Evolutionary conservation across 2,888 invertebrate species (phyloP), one percentile per base, ranked within the genome.

Genomic region (Brachyptera risi): DNA sequence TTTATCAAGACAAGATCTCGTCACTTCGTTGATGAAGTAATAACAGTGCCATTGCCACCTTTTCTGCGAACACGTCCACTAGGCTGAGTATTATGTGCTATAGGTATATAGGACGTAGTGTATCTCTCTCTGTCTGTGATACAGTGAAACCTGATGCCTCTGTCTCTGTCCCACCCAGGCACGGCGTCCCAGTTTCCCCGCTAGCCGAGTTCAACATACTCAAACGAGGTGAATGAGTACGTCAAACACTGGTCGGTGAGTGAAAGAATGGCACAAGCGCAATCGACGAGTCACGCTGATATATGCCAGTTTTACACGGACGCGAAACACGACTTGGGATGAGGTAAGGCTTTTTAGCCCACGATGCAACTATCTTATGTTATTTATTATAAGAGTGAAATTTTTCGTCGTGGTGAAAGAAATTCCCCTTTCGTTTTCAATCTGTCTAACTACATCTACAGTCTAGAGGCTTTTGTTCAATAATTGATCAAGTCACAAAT

Each of bases 181-280:
- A 63, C 66, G 66, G 66, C 70, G 72, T 69, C 72, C 72, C 69
- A 72, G 69, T 71, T n/a, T n/a, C n/a, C 71, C 69, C 66, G 58
- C 51, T 63, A 50, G 57, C 61, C 65, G 71, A 66, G 72, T 72
- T 72, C 72, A 72, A 72, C 69, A 68, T 68, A 70, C 72, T 70
- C 67, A 61, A 71, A 68, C 66, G 70, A 69, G 71, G 72, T 71
- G 68, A 69, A 62, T 65, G 63, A 64, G 67, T 67, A 69, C 69
- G 68, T 69, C 68, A 60, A 35, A 50, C 11, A n/a, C 40, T n/a
- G 19, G 38, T 17, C 0, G 17, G n/a, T 47, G 26, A 27, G 49
- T 19, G 59, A 56, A 61, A 61, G 17, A 56, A 49, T 40, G 38
- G 44, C 49, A 21, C 58, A 27, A 26, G 24, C 2, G n/a, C 27